Percentiles rank a stretch among this genome's conserved stretches.
Evolutionary conservation across 2,888 invertebrate genomes (phyloP).

Genomic region (Rhingia rostrata): DNA sequence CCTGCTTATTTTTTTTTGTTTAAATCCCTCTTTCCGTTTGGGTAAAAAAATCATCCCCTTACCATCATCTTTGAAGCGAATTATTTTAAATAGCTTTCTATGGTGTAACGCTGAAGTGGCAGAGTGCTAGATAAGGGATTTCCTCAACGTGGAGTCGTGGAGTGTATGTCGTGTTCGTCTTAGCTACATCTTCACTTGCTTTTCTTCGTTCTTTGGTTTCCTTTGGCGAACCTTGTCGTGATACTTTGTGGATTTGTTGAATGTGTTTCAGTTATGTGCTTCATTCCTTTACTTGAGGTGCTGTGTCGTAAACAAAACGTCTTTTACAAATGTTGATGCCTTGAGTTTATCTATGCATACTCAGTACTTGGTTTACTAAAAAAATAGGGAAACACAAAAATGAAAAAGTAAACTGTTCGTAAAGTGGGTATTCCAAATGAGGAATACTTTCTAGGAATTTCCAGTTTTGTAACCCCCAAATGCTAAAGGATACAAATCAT

Average conservation of each 20-base stretch:
- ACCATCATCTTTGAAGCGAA: constrained; percentile 38
- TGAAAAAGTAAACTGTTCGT: not conserved
- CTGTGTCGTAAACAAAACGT: constrained; percentile 25
- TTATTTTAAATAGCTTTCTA: constrained; percentile 70
- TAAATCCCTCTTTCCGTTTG: constrained; percentile 58
- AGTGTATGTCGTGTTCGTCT: constrained; percentile 37
- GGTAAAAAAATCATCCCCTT: constrained; percentile 22
- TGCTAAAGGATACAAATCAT: not conserved
- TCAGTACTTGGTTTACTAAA: constrained; percentile 28
- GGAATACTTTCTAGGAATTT: too few species aligned
- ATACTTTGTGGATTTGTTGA: constrained; percentile 66
- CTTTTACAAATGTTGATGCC: constrained; percentile 33
- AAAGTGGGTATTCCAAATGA: too few species aligned
- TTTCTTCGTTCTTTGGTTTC: not conserved
- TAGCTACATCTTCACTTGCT: not conserved
- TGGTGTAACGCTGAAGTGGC: constrained; percentile 64
- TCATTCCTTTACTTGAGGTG: constrained; percentile 31
- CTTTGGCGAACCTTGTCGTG: constrained; percentile 20
- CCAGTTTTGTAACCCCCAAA: too few species aligned
- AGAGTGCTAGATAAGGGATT: constrained; percentile 70
- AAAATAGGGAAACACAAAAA: constrained; percentile 12
- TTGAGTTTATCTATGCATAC: constrained; percentile 32
- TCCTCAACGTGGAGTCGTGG: constrained; percentile 43
- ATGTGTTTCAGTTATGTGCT: constrained; percentile 53
- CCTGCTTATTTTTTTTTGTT: constrained; percentile 19